Base-by-base conservation (phyloP, 2,113 vertebrate genomes). In the Caretta caretta region DNA sequence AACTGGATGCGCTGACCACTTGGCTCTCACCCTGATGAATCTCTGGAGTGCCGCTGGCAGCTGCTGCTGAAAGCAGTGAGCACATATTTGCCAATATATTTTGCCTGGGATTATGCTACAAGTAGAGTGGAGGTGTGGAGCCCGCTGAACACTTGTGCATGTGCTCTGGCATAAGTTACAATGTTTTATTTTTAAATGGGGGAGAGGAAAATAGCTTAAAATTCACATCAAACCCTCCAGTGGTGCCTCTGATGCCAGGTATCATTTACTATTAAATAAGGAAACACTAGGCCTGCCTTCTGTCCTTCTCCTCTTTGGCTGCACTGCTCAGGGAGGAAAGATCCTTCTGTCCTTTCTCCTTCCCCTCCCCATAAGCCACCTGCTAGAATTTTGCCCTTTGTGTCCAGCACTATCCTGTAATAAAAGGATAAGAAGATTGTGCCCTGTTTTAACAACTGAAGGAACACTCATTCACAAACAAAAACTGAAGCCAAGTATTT, bases 331-430 rank as follows among this genome's bases (percentile, higher is more conserved):
- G 79, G 42, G 94, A 90, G 31, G 20, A 42, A 94, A 56, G 59
- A 9, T 88, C 10, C n/a, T 81, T 93, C 84, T 90, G 80, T 90
- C 42, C n/a, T 14, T 8, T 83, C n/a, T 50, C 27, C 46, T 10
- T 93, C 88, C 46, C 50, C 38, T 80, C 1, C 49, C 59, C 87
- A 17, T 35, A 57, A 75, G 91, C 84, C 81, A 80, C 27, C 56
- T 83, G 78, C 12, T 31, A 92, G 65, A 85, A 75, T 90, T 93
- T 94, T 95, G 72, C 80, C 29, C 88, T 88, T 95, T 91, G 10
- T 49, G 84, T 20, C 42, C 69, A 85, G 9, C 4, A 87, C 17
- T 69, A 19, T 69, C 17, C 53, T 80, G 19, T 75, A 46, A 85
- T 57, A 38, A 87, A 88, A 91, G 13, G 6, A 69, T n/a, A 69